These are phyloP conservation scores for Hyperopisus bebe DNA, from an alignment of 2,113 vertebrate species.

Conservation along the genomic window DNA sequence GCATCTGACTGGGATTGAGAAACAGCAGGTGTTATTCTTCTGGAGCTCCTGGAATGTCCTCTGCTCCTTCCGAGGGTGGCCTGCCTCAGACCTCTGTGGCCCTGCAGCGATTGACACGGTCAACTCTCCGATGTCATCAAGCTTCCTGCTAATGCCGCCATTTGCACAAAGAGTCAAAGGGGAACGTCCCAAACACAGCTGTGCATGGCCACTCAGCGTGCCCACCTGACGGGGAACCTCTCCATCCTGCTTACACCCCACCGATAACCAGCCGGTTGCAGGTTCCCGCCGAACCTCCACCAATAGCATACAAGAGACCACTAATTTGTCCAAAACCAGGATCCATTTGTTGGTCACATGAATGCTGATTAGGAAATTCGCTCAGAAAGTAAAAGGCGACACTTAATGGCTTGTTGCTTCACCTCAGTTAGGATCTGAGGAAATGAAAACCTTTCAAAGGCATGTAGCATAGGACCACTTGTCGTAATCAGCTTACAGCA, in stretches of 20 bases:
- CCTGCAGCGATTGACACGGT: background rate
- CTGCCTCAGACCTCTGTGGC: background rate
- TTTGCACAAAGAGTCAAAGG: background rate
- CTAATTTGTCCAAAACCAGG: background rate
- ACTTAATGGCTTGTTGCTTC: background rate
- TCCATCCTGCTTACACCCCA: background rate
- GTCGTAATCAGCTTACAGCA: background rate
- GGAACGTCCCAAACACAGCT: background rate
- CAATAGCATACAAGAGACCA: constrained; percentile 15
- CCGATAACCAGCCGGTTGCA: background rate
- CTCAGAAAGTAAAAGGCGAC: background rate
- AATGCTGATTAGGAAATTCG: constrained; percentile 16
- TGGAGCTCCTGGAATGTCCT: background rate
- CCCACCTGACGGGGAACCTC: background rate
- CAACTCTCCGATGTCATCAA: background rate
- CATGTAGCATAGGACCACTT: background rate
- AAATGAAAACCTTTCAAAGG: background rate
- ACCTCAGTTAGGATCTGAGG: background rate
- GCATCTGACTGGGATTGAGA: background rate
- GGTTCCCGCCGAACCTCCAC: background rate
- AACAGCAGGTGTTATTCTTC: background rate
- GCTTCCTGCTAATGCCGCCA: background rate
- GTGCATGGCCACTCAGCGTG: background rate
- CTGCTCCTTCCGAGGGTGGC: background rate
- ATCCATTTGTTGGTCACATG: constrained; percentile 19